A percentile compares a stretch with the other conserved stretches of the same genome.
These are phyloP conservation scores for Rhodeus uyekii DNA, from an alignment of 2,797 vertebrate genomes.

Conservation along the genomic window DNA sequence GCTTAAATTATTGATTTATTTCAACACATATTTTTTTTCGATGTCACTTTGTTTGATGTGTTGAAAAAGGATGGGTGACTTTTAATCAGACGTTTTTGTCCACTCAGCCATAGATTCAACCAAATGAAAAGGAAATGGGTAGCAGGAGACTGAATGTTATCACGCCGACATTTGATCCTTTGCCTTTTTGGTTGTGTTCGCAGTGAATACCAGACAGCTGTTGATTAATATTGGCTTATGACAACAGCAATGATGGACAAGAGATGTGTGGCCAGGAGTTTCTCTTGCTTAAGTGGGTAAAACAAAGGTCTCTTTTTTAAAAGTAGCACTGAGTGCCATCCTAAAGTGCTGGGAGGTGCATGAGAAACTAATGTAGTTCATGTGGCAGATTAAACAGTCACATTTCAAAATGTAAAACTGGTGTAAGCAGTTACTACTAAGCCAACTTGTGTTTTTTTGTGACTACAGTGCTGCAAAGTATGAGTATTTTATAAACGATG, in stretches of 20 bases:
- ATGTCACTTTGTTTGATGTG: background rate
- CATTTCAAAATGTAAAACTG: constrained; percentile 9
- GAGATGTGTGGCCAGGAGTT: constrained; percentile 62
- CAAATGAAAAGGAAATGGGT: background rate
- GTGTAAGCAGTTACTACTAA: background rate
- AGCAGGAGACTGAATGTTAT: constrained; percentile 47
- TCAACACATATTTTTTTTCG: background rate
- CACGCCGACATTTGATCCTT: constrained; percentile 58
- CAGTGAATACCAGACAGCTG: constrained; percentile 68
- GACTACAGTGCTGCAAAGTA: background rate
- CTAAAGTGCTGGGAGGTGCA: background rate
- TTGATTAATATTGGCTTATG: constrained; percentile 69
- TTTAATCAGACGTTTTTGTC: constrained; percentile 20
- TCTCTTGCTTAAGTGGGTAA: constrained; percentile 43
- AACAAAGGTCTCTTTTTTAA: constrained; percentile 52
- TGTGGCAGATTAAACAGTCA: constrained; percentile 8
- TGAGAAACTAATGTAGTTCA: background rate
- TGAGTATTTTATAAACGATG: background rate
- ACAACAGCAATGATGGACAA: constrained; percentile 67
- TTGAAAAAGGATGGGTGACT: background rate
- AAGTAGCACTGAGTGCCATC: constrained; percentile 15
- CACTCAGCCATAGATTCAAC: background rate
- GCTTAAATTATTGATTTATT: constrained; percentile 3
- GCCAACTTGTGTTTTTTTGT: background rate
- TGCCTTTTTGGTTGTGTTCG: constrained; percentile 49